These are phyloP conservation scores for Pelosia muscerda DNA, from an alignment of 2,888 invertebrate species.

Conservation along the genomic window DNA sequence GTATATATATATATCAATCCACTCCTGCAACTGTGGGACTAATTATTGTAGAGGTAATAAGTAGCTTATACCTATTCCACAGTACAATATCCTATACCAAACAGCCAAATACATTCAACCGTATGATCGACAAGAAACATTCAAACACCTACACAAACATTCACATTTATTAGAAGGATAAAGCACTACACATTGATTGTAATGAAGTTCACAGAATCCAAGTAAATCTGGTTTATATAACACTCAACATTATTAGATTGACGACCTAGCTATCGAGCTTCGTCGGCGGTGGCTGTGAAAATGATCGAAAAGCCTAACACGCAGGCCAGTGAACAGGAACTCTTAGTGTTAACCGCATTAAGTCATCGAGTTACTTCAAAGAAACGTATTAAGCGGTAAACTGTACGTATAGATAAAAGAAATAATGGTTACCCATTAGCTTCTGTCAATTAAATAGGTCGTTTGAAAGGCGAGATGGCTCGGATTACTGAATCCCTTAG, in stretches of 20 bases:
- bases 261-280: neutral
- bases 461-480: slow-evolving; percentile 55
- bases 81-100: too few species aligned
- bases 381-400: slow-evolving; percentile 53
- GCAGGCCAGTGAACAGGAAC: slow-evolving; percentile 55
- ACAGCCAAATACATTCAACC: too few species aligned
- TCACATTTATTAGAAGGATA: neutral
- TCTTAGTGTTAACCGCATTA: slow-evolving; percentile 41
- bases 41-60: too few species aligned
- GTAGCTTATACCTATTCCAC: too few species aligned
- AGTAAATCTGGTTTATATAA: neutral
- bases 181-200: neutral
- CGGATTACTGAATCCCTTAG: slow-evolving; percentile 54
- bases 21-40: too few species aligned
- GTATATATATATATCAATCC: too few species aligned
- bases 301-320: slow-evolving; percentile 38
- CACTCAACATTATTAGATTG: neutral
- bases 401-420: slow-evolving; percentile 37
- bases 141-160: too few species aligned
- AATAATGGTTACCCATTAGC: slow-evolving; percentile 63
- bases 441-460: slow-evolving; percentile 58
- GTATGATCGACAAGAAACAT: too few species aligned
- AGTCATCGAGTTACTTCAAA: slow-evolving; percentile 52
- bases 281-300: slow-evolving; percentile 34
- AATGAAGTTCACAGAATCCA: neutral